Base-by-base conservation (phyloP, 2,888 invertebrate genomes). In the Metacarcinus magister region DNA sequence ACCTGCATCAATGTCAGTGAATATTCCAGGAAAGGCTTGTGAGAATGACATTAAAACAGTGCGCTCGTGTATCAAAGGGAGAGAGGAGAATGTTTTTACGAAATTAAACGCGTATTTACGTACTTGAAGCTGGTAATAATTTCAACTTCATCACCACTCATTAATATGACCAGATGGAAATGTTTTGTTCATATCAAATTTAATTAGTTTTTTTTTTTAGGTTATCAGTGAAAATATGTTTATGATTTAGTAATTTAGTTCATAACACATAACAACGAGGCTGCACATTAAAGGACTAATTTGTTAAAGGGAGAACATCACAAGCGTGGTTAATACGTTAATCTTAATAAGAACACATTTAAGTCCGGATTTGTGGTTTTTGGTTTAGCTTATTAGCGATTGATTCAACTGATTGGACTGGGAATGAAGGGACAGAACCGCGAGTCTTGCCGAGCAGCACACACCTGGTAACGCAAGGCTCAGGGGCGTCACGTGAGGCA, bases 181-280 rank as follows among this genome's bases (percentile, higher is more conserved):
- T 82, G 82, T 82, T 82, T 28, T 8, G 32, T 32, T 82, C 82
- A 32, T 32, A 28, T 82, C 82, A 82, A 16, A 82, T 82, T 82
- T 82, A 82, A 82, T 82, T 82, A 82, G 13, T 82, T 28, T 32
- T 82, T 82, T 32, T 2, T 82, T 28, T 82, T 16, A 10, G 28
- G 28, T 82, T 82, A 82, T 8, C 82, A 13, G 82, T 67, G 82
- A 32, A 82, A 82, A 82, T 82, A 82, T 82, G 82, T 32, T 82
- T 5, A 82, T 82, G 82, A 82, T 82, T 28, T 23, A n/a, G n/a
- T 67, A 23, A 23, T 67, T 67, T 67, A 7, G n/a, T 7, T 67
- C 67, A 23, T 7, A 67, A 67, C 23, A 67, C 67, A 67, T n/a
- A 67, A 23, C n/a, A 82, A 2, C 10, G 23, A 10, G 23, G 5